Evolutionary conservation across 1,140 invertebrate genomes (phyloP).

Genomic region (Himalopsyche phryganea): DNA sequence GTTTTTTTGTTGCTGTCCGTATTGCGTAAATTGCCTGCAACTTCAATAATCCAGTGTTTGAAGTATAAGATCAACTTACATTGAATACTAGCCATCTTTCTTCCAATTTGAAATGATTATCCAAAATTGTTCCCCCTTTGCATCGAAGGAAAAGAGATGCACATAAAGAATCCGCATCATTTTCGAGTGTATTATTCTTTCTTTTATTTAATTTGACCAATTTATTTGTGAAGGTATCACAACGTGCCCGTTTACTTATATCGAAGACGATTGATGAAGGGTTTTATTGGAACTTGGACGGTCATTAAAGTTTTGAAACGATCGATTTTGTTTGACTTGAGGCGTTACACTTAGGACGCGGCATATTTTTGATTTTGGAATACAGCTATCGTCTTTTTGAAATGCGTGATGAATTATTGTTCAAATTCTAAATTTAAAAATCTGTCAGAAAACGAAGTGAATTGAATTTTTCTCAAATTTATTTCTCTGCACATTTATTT

Average conservation of each 20-base stretch:
- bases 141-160: slow-evolving; percentile 21
- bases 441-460: too few relatives aligned
- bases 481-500: too few relatives aligned
- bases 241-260: slow-evolving; percentile 31
- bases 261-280: slow-evolving; percentile 27
- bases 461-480: too few relatives aligned
- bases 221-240: slow-evolving; percentile 32
- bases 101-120: slow-evolving; percentile 33
- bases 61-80: too few relatives aligned
- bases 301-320: slow-evolving; percentile 16
- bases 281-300: slow-evolving; percentile 29
- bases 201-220: slow-evolving; percentile 36
- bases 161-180: slow-evolving; percentile 23
- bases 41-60: too few relatives aligned
- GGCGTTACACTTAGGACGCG: slow-evolving; percentile 9
- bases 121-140: slow-evolving; percentile 31
- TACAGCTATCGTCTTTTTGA: slow-evolving; percentile 8
- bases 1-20: too few relatives aligned
- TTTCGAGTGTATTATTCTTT: slow-evolving; percentile 25
- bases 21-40: too few relatives aligned
- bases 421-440: too few relatives aligned
- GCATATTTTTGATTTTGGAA: slow-evolving; percentile 3
- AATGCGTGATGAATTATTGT: slow-evolving; percentile 2
- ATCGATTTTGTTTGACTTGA: slow-evolving; percentile 7
- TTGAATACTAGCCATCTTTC: slow-evolving; percentile 3